Evolutionary conservation across 2,797 vertebrate genomes (phyloP).

Genomic region (Sternarchorhynchus goeldii): DNA sequence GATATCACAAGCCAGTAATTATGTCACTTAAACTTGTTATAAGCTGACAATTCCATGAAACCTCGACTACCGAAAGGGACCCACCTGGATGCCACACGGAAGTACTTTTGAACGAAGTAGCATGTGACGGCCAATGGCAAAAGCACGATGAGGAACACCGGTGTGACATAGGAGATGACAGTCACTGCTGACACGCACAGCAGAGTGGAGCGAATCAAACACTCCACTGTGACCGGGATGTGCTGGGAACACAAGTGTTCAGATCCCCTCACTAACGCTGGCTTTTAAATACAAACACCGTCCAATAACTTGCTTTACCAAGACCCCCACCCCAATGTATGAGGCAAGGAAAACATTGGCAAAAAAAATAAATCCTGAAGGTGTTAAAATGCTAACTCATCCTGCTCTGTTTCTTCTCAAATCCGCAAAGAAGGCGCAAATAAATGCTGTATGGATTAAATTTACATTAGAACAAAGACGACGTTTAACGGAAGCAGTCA

Average conservation of each 20-base stretch:
- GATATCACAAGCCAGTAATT: not conserved
- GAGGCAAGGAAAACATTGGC: too few species aligned
- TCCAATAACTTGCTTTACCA: too few species aligned
- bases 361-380: not conserved
- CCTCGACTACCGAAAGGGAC: not conserved
- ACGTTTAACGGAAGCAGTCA: too few species aligned
- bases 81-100: slow-evolving; percentile 94
- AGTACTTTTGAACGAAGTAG: slow-evolving; percentile 99
- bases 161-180: slow-evolving; percentile 94
- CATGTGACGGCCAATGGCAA: slow-evolving; percentile 88
- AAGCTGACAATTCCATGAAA: not conserved
- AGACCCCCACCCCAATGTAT: too few species aligned
- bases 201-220: slow-evolving; percentile 91
- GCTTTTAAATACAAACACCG: too few species aligned
- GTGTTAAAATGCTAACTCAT: not conserved
- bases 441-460: too few species aligned
- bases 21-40: not conserved
- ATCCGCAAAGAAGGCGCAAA: too few species aligned
- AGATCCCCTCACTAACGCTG: not conserved
- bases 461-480: too few species aligned
- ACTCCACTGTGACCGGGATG: slow-evolving; percentile 95
- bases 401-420: not conserved
- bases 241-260: slow-evolving; percentile 73
- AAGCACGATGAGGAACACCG: slow-evolving; percentile 91
- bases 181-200: slow-evolving; percentile 92